Evolutionary conservation across 2,888 invertebrate species (phyloP), one percentile per base, ranked within the genome.

Genomic region (Acrobasis suavella): DNA sequence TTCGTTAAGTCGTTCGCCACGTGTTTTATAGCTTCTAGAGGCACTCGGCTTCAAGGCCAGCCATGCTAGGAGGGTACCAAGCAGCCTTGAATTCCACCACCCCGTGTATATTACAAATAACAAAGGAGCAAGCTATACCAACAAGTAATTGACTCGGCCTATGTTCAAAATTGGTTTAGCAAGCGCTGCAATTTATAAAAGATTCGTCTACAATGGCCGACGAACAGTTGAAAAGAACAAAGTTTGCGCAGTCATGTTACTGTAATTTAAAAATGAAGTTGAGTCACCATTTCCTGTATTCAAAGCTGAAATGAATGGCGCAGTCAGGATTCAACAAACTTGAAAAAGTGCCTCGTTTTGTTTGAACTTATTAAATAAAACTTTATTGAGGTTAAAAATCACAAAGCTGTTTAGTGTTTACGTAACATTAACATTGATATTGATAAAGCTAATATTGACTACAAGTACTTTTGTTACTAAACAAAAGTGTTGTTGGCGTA

Each of bases 121-220:
- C 72, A 70, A 77, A 67, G 62, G 67, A 70, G 65, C 64, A 70
- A 73, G 72, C 62, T 61, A 71, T 69, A 67, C 66, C 70, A 71
- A 69, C 69, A 69, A 69, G 62, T 74, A 76, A 76, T 77, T 76
- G 74, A 74, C 65, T 50, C 67, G 65, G 68, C 68, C 67, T 71
- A 67, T 73, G 66, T 70, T 74, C 70, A 69, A 74, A 75, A 72
- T 71, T 69, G 66, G 67, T 72, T 73, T 71, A 72, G 71, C 69
- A 72, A 72, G 69, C 69, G 67, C 69, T 67, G 64, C 67, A 70
- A 70, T 69, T 68, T 64, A 69, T 64, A 58, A 62, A 64, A 67
- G 69, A 62, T 64, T 66, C 67, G 62, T 69, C 67, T 64, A 76
- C 56, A 56, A 56, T 75, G 78, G 68, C 71, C 72, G 72, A 74